phyloP scores from a whole-genome alignment of 2,888 invertebrate genomes.

The Parnassius glacialis region DNA sequence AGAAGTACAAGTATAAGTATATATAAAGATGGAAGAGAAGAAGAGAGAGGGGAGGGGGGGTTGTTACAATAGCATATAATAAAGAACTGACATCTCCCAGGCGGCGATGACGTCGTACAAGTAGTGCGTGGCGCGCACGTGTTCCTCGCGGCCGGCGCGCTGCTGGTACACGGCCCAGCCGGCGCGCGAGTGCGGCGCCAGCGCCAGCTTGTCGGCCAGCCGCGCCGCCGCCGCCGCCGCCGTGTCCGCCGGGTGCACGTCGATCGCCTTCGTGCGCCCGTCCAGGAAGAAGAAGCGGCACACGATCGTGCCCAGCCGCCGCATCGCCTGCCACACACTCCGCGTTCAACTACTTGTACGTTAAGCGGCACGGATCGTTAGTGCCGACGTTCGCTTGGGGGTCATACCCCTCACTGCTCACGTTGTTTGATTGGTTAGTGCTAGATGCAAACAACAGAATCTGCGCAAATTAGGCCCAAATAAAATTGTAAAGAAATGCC shows the following conservation, averaged over 20 bases:
- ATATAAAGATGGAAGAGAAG: no score
- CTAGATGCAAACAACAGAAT: no score
- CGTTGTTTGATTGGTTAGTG: no score
- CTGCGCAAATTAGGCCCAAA: no score
- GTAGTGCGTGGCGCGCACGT: slow-evolving; percentile 94
- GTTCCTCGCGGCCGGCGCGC: slow-evolving; percentile 92
- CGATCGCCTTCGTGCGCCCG: slow-evolving; percentile 96
- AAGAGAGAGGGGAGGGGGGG: no score
- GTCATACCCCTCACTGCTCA: no score
- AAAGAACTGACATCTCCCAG: slow-evolving; percentile 90
- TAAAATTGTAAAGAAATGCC: no score
- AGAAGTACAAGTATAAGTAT: no score
- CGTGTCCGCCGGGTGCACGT: slow-evolving; percentile 96
- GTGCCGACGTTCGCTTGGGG: no score
- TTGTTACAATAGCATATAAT: no score
- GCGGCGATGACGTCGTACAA: slow-evolving; percentile 96
- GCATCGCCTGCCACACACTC: slow-evolving; percentile 86
- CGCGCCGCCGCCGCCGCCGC: slow-evolving; percentile 94
- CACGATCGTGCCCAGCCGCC: slow-evolving; percentile 93
- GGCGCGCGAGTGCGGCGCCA: slow-evolving; percentile 85
- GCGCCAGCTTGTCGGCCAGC: slow-evolving; percentile 92
- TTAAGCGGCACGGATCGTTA: no score
- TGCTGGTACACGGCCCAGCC: slow-evolving; percentile 98
- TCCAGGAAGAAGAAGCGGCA: slow-evolving; percentile 97
- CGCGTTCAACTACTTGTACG: no score